Conservation (phyloP, 1,140 invertebrate species). For the Drosophila cardini region DNA sequence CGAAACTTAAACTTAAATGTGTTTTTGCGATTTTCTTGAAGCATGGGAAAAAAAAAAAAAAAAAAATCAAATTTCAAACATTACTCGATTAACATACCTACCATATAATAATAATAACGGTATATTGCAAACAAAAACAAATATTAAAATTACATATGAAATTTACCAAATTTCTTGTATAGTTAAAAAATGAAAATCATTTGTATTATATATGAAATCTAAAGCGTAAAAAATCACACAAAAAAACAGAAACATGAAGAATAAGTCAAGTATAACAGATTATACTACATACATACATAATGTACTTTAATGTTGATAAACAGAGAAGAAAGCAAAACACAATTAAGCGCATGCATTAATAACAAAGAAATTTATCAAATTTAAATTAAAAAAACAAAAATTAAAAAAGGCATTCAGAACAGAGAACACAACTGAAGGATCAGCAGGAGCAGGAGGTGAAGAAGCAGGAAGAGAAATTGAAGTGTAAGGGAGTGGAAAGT, state of each 20-base stretch:
- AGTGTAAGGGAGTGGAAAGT: slow-evolving; percentile 32
- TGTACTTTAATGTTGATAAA: slow-evolving; percentile 75
- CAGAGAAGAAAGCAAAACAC: not conserved
- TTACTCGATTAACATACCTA: slow-evolving; percentile 40
- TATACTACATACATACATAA: slow-evolving; percentile 65
- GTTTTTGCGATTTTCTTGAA: slow-evolving; percentile 67
- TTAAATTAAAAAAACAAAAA: not conserved
- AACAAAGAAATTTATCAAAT: slow-evolving; percentile 63
- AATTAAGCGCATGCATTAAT: slow-evolving; percentile 50
- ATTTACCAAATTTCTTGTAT: slow-evolving; percentile 75
- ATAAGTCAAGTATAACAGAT: slow-evolving; percentile 67
- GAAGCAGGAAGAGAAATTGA: slow-evolving; percentile 11
- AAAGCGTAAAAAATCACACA: slow-evolving; percentile 46
- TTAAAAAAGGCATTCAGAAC: slow-evolving; percentile 40
- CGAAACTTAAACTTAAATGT: slow-evolving; percentile 57
- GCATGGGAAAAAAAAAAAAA: slow-evolving; percentile 59
- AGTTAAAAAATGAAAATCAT: slow-evolving; percentile 69
- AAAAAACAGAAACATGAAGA: slow-evolving; percentile 36
- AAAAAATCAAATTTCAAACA: slow-evolving; percentile 62
- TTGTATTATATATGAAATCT: slow-evolving; percentile 76
- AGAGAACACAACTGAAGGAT: slow-evolving; percentile 31
- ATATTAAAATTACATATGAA: slow-evolving; percentile 48
- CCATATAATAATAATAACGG: slow-evolving; percentile 20
- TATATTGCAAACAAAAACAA: no score
- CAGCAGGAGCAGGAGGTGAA: slow-evolving; percentile 4